Percentiles rank a stretch among this genome's conserved stretches.
Evolutionary conservation across 2,888 invertebrate species (phyloP).

Genomic region (Scaptomyza reducta): DNA sequence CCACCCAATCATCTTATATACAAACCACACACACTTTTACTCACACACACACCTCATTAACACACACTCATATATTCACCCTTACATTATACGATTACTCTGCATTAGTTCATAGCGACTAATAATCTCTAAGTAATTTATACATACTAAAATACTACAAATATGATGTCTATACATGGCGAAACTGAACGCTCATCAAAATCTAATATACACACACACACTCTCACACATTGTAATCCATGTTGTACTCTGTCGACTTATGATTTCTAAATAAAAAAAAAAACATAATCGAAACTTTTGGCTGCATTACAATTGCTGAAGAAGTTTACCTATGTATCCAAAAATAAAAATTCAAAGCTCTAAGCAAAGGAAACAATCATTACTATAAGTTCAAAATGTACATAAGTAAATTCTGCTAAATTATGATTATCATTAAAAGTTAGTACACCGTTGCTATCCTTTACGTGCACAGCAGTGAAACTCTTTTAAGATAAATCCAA

Average conservation of each 20-base stretch:
- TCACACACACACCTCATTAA: slow-evolving; percentile 17
- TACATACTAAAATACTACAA: slow-evolving; percentile 41
- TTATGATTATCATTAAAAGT: background rate
- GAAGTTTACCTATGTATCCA: background rate
- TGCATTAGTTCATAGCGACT: slow-evolving; percentile 70
- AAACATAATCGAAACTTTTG: slow-evolving; percentile 49
- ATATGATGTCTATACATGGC: no score
- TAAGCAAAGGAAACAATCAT: background rate
- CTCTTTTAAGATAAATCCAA: no score
- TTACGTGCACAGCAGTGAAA: background rate
- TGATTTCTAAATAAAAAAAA: slow-evolving; percentile 69
- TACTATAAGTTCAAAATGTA: background rate
- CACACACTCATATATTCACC: slow-evolving; percentile 26
- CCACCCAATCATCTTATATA: slow-evolving; percentile 32
- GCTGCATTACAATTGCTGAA: slow-evolving; percentile 5
- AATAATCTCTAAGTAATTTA: slow-evolving; percentile 77
- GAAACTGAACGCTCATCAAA: slow-evolving; percentile 37
- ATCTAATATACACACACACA: slow-evolving; percentile 39
- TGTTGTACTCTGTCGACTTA: slow-evolving; percentile 68
- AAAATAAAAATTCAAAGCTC: background rate
- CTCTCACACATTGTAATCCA: slow-evolving; percentile 57
- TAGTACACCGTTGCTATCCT: background rate
- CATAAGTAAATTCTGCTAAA: background rate
- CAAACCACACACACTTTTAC: slow-evolving; percentile 30
- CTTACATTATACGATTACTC: slow-evolving; percentile 45